Conservation (phyloP, 2,113 vertebrate species). For the Petroica traversi region DNA sequence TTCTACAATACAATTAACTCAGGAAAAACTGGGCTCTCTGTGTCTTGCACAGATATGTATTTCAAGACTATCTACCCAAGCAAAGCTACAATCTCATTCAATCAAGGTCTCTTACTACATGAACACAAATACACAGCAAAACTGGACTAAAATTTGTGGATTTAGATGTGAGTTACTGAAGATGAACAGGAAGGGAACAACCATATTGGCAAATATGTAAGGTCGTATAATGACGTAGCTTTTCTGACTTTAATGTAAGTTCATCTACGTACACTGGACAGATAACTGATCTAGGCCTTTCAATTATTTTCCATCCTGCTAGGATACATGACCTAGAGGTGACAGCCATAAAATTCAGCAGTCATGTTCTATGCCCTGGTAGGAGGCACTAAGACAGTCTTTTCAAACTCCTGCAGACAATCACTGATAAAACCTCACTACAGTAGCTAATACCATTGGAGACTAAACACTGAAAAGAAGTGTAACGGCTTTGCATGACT, state of each 20-base stretch:
- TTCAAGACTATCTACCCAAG: background rate
- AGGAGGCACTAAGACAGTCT: background rate
- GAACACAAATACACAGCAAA: background rate
- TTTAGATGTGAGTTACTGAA: background rate
- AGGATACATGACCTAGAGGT: background rate
- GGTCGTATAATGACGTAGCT: background rate
- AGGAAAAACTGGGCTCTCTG: background rate
- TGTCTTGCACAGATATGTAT: background rate
- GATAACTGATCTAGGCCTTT: background rate
- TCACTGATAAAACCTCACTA: background rate
- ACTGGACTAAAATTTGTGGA: background rate
- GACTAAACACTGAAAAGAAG: background rate
- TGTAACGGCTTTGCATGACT: background rate
- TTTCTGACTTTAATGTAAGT: background rate
- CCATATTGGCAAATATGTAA: background rate
- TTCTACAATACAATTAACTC: background rate
- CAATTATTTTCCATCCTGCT: background rate
- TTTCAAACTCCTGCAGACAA: background rate
- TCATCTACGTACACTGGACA: background rate
- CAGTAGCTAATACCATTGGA: fast-evolving
- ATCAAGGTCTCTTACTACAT: background rate
- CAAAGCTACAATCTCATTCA: background rate
- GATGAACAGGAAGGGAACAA: background rate
- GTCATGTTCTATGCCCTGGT: background rate
- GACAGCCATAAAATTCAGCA: background rate